phyloP scores from a whole-genome alignment of 2,113 vertebrate genomes.

The Grammomys dolichurus region DNA sequence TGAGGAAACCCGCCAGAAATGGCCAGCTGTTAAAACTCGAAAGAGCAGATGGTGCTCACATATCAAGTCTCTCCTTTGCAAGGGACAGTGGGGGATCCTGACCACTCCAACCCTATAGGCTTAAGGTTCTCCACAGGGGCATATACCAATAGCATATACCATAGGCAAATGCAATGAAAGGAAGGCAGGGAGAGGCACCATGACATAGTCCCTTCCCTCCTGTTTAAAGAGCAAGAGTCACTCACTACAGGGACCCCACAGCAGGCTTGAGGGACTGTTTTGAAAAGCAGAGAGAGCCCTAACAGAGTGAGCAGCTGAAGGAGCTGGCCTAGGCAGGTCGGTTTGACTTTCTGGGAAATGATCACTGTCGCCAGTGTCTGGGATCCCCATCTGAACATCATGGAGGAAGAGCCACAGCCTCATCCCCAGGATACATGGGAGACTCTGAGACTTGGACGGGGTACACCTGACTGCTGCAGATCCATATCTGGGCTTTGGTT shows the following conservation, averaged over 20 bases:
- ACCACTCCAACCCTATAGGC: no score
- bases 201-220: neutral
- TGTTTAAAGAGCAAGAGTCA: neutral
- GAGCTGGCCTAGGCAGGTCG: neutral
- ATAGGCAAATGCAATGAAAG: no score
- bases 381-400: neutral
- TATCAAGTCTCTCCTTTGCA: neutral
- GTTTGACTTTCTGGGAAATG: neutral
- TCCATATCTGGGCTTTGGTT: neutral
- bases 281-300: neutral
- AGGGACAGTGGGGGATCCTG: neutral
- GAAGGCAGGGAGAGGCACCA: neutral
- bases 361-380: neutral
- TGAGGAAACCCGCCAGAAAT: neutral
- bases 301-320: neutral
- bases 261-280: fast-evolving
- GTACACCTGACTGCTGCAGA: neutral
- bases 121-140: fast-evolving
- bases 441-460: neutral
- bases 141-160: neutral
- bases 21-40: neutral
- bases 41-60: neutral
- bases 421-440: neutral
- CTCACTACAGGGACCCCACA: neutral
- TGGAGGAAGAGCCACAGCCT: no score